Conservation (phyloP, 2,113 vertebrate genomes). For the Paramormyrops kingsleyae region DNA sequence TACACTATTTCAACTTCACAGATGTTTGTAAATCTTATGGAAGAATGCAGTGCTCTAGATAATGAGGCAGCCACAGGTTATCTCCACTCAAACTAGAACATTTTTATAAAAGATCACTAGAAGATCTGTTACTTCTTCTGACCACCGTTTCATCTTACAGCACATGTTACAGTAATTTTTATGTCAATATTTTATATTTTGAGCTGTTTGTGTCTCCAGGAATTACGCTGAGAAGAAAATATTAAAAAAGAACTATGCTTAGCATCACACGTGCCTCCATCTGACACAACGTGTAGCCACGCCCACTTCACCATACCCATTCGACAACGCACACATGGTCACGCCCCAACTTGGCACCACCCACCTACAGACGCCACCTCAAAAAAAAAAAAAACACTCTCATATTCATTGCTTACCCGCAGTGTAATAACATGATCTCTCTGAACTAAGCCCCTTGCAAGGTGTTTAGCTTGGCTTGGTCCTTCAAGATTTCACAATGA, state of each 20-base stretch:
- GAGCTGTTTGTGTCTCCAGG: background rate
- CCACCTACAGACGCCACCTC: background rate
- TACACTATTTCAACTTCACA: background rate
- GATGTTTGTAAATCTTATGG: background rate
- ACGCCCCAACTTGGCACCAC: background rate
- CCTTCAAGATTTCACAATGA: no score
- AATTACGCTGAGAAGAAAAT: background rate
- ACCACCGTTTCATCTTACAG: background rate
- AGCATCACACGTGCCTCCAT: background rate
- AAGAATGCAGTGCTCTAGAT: background rate
- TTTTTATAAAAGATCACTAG: background rate
- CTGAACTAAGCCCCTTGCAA: background rate
- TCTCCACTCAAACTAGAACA: background rate
- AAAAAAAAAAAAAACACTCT: background rate
- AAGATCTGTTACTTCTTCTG: background rate
- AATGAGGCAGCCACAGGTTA: background rate
- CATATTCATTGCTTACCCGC: background rate
- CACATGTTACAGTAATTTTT: background rate
- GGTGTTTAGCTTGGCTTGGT: background rate
- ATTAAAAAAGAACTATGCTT: background rate
- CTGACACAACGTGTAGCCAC: background rate
- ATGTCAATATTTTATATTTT: background rate
- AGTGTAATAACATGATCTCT: background rate
- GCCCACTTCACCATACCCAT: background rate
- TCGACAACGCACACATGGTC: background rate